Evolutionary conservation across 2,113 vertebrate genomes (phyloP).

Genomic region (Sterrhoptilus dennistouni): DNA sequence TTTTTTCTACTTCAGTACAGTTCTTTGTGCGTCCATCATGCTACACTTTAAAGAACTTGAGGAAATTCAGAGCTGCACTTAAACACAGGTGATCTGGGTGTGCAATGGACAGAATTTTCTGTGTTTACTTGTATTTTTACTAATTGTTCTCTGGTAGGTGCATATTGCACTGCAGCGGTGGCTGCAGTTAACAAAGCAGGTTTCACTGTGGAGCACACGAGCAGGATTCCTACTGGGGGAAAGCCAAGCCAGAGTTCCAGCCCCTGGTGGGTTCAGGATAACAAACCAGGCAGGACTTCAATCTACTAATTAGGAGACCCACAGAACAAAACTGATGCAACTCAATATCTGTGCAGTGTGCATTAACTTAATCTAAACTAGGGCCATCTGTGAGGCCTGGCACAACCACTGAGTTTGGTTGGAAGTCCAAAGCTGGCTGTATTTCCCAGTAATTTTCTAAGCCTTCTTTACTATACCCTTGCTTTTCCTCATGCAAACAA

Average conservation of each 20-base stretch:
- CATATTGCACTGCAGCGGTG: background rate
- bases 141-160: background rate
- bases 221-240: background rate
- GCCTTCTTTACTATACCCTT: background rate
- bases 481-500: background rate
- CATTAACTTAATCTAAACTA: background rate
- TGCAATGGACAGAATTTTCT: background rate
- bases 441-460: background rate
- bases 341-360: fast-evolving
- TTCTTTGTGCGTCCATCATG: background rate
- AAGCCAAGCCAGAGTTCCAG: background rate
- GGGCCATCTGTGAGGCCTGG: background rate
- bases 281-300: background rate
- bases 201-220: fast-evolving
- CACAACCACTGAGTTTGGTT: background rate
- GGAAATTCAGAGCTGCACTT: background rate
- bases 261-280: background rate
- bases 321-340: background rate
- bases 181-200: background rate
- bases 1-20: background rate
- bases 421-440: background rate
- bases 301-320: background rate
- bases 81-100: background rate
- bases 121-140: background rate
- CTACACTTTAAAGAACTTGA: background rate